Evolutionary conservation across 2,113 vertebrate species (phyloP).

Genomic region (Centropristis striata): DNA sequence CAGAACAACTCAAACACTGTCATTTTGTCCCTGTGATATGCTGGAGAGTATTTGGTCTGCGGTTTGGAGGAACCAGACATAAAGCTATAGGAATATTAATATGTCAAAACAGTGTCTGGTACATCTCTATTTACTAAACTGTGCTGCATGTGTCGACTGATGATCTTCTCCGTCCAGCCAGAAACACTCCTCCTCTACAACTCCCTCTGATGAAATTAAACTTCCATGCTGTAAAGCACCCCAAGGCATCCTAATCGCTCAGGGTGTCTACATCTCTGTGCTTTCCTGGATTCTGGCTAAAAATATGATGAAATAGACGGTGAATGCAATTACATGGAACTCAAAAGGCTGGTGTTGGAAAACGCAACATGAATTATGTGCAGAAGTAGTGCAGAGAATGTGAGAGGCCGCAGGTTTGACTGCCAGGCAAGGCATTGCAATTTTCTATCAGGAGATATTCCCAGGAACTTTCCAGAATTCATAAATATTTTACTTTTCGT

Average conservation of each 20-base stretch:
- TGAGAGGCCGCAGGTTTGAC: constrained; percentile 5
- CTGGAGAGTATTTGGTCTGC: constrained; percentile 4
- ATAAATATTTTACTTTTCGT: constrained; percentile 26
- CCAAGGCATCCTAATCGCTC: constrained; percentile 23
- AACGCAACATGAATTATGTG: constrained; percentile 30
- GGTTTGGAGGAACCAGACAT: constrained; percentile 36
- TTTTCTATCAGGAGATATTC: constrained; percentile 32
- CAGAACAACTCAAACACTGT: constrained; percentile 32
- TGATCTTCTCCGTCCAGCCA: constrained; percentile 8
- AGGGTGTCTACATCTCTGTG: background rate
- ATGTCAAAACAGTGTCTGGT: constrained; percentile 27
- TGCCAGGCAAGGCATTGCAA: constrained; percentile 8
- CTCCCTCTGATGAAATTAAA: constrained; percentile 29
- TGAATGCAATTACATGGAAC: constrained; percentile 24
- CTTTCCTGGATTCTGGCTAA: constrained; percentile 12
- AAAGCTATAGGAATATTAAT: constrained; percentile 41
- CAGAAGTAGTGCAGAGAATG: constrained; percentile 7
- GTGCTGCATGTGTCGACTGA: background rate
- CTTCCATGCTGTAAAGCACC: constrained; percentile 7
- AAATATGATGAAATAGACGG: constrained; percentile 40
- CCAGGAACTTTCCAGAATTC: constrained; percentile 14
- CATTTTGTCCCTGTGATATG: constrained; percentile 28
- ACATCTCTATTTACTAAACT: constrained; percentile 30
- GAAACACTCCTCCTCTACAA: constrained; percentile 17
- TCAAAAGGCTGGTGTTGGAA: constrained; percentile 26